phyloP scores from a whole-genome alignment of 2,113 vertebrate species.

The Dissostichus mawsoni region DNA sequence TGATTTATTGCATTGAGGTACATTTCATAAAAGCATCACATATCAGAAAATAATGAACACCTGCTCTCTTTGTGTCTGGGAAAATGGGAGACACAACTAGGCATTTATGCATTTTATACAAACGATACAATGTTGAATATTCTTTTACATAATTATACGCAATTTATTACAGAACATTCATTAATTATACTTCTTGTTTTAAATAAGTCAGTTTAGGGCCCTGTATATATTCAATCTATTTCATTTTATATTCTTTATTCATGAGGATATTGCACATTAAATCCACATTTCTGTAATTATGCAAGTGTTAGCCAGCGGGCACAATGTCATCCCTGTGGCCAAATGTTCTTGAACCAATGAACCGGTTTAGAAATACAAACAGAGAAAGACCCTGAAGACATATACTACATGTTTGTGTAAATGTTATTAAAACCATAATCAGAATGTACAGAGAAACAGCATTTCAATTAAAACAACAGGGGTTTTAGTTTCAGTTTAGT shows the following conservation, averaged over 20 bases:
- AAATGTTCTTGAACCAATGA: neutral
- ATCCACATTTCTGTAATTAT: neutral
- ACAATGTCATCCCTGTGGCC: neutral
- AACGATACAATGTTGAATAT: neutral
- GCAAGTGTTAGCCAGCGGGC: neutral
- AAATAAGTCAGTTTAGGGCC: neutral
- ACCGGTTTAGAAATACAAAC: neutral
- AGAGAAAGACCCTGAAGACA: neutral
- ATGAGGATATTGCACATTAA: neutral
- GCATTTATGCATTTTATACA: neutral
- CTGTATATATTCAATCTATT: neutral
- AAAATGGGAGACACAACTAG: neutral
- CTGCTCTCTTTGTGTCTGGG: too few relatives aligned
- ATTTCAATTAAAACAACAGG: neutral
- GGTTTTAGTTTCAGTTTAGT: neutral
- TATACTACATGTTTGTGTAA: too few relatives aligned
- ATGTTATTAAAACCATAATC: neutral
- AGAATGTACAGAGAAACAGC: neutral
- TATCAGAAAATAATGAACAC: too few relatives aligned
- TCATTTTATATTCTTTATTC: neutral
- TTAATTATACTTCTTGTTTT: neutral
- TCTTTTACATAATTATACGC: too few relatives aligned
- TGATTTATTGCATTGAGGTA: too few relatives aligned
- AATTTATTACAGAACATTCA: neutral
- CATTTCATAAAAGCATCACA: too few relatives aligned